Conservation (phyloP, 2,113 vertebrate genomes). For the Aegithalos caudatus region DNA sequence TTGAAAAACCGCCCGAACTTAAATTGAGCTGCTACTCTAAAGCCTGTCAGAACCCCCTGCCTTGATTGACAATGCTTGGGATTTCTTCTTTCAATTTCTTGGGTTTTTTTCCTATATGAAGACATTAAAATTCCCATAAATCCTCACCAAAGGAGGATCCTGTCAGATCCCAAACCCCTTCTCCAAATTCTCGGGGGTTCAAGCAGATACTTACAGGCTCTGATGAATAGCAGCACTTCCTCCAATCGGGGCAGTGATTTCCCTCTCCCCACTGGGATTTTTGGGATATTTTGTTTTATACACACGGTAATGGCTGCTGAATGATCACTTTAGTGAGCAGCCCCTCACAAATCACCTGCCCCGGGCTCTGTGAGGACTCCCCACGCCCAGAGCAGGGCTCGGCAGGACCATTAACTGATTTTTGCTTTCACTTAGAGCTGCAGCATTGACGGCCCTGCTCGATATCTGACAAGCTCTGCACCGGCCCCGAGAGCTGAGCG, state of each 20-base stretch:
- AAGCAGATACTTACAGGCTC: background rate
- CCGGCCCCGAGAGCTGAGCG: constrained; percentile 7
- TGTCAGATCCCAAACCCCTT: background rate
- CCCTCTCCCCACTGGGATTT: background rate
- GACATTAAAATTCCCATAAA: background rate
- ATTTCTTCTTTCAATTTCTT: background rate
- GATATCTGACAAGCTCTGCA: constrained; percentile 33
- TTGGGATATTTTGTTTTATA: background rate
- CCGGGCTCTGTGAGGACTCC: background rate
- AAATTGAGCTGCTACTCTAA: background rate
- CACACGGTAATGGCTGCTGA: background rate
- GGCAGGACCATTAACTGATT: constrained; percentile 55
- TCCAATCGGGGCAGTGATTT: background rate
- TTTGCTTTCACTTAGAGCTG: constrained; percentile 56
- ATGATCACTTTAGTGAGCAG: background rate
- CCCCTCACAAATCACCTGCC: background rate
- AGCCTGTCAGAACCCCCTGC: background rate
- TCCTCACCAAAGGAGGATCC: background rate
- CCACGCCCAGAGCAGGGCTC: constrained; percentile 2
- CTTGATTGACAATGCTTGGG: background rate
- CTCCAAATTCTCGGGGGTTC: background rate
- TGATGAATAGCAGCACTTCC: background rate
- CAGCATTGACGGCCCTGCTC: constrained; percentile 45
- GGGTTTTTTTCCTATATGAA: background rate
- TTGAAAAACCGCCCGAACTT: background rate